A percentile compares a stretch with the other conserved stretches of the same genome.
Conservation (phyloP, 1,140 invertebrate genomes). For the Carposina sasakii region DNA sequence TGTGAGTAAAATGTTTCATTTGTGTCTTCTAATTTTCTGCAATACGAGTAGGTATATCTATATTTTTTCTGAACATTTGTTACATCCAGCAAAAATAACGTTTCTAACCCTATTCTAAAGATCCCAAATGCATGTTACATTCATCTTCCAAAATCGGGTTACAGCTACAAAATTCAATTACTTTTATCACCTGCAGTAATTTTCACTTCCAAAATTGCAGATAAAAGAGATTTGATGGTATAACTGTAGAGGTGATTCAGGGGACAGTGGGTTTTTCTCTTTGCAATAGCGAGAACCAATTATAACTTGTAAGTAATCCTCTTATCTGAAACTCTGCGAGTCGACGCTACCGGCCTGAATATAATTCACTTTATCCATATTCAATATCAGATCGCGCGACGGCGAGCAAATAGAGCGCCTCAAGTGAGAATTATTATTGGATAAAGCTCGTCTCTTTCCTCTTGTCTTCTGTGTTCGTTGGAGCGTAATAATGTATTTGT, state of each 20-base stretch:
- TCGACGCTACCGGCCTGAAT: slow-evolving; percentile 31
- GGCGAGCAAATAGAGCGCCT: slow-evolving; percentile 62
- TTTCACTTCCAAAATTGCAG: too few relatives aligned
- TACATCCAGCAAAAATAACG: neutral
- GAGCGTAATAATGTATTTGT: slow-evolving; percentile 61
- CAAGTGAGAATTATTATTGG: slow-evolving; percentile 69
- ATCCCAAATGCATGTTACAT: neutral
- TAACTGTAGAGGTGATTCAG: neutral
- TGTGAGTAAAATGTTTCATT: neutral
- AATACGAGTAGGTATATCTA: neutral
- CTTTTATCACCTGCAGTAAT: too few relatives aligned
- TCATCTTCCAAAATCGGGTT: neutral
- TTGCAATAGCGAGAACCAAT: slow-evolving; percentile 59
- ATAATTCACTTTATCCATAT: slow-evolving; percentile 70
- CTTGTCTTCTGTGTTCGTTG: slow-evolving; percentile 59
- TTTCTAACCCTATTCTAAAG: neutral
- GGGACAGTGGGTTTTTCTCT: slow-evolving; percentile 42
- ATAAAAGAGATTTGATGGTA: too few relatives aligned
- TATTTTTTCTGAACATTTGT: neutral
- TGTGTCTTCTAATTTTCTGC: neutral
- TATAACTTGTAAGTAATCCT: slow-evolving; percentile 68
- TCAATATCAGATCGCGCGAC: slow-evolving; percentile 65
- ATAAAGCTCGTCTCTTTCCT: slow-evolving; percentile 58
- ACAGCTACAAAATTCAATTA: neutral
- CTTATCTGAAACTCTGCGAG: slow-evolving; percentile 56